Base-by-base conservation (phyloP, 1,140 invertebrate species). In the Portunus trituberculatus region DNA sequence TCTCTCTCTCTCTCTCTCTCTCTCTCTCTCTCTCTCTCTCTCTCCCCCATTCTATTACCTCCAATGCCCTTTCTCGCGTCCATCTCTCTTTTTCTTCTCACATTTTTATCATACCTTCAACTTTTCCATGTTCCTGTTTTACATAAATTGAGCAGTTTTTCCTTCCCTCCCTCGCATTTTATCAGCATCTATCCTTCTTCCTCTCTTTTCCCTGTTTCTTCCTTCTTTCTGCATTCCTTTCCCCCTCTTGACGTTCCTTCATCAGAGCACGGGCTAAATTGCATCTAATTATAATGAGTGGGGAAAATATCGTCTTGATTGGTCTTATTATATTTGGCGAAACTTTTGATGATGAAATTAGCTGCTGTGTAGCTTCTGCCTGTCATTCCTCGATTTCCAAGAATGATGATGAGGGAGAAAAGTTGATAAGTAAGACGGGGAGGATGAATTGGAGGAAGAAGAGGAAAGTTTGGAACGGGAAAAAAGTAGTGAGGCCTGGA, bases 311-410 rank as follows among this genome's bases (percentile, higher is more conserved):
- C n/a, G 67, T 76, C 67, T 7, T 76, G 67, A 76, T 76, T 76
- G 20, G 67, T 76, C 25, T 76, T 20, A 76, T 76, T 76, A 76
- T 76, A 76, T 76, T 76, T n/a, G 67, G 16, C 20, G 67, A 76
- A 76, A 76, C 67, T 76, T 76, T 76, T 76, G 67, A 76, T 76
- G 67, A 76, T 76, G 67, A n/a, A 76, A 76, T n/a, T 76, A n/a
- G 25, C 20, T 25, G n/a, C 6, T 76, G n/a, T n/a, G 67, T 76
- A 20, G 67, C n/a, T n/a, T 25, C 67, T 76, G 20, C 67, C 67
- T 76, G 67, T 76, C 67, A n/a, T n/a, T 25, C 67, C 10, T 76
- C n/a, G 7, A 76, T 76, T 76, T 76, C 20, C 20, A n/a, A n/a
- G 67, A 76, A n/a, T 76, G 67, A 76, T 76, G 67, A 76, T 76